A percentile compares a stretch with the other conserved stretches of the same genome.
Evolutionary conservation across 2,113 vertebrate genomes (phyloP).

Genomic region (Phrynosoma platyrhinos): DNA sequence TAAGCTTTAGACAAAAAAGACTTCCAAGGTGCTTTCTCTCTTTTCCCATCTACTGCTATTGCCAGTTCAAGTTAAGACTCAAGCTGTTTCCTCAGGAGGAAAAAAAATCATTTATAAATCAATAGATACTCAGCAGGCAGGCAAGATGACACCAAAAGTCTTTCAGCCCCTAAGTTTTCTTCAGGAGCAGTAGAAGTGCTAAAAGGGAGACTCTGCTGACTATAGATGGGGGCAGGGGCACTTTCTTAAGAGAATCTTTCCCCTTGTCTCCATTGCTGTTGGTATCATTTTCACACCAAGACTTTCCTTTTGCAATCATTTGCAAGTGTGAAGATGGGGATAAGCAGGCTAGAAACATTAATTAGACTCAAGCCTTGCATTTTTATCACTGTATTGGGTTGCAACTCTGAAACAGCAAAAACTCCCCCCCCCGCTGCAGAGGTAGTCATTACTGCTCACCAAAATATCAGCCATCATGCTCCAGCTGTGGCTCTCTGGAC

Average conservation of each 20-base stretch:
- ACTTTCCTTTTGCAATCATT: not conserved
- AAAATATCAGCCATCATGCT: too few relatives aligned
- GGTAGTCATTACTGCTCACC: too few relatives aligned
- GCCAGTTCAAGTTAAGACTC: not conserved
- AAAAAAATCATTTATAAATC: not conserved
- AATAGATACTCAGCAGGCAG: not conserved
- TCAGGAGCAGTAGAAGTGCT: slow-evolving; percentile 26
- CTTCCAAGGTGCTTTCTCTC: not conserved
- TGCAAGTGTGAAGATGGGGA: slow-evolving; percentile 6
- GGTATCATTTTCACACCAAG: not conserved
- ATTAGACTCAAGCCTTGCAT: not conserved
- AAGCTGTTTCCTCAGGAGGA: not conserved
- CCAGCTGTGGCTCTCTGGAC: too few relatives aligned
- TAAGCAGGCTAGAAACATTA: not conserved
- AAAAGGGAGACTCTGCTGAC: not conserved
- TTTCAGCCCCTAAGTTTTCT: not conserved
- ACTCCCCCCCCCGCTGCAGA: too few relatives aligned
- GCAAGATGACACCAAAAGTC: not conserved
- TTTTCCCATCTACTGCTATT: not conserved
- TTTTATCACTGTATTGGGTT: not conserved
- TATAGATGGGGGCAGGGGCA: not conserved
- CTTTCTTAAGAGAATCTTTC: not conserved
- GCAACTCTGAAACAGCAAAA: too few relatives aligned
- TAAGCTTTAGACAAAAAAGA: not conserved
- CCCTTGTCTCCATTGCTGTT: not conserved